A percentile compares a stretch with the other conserved stretches of the same genome.
Evolutionary conservation across 1,140 invertebrate genomes (phyloP).

Genomic region (Saccostrea glomerata): DNA sequence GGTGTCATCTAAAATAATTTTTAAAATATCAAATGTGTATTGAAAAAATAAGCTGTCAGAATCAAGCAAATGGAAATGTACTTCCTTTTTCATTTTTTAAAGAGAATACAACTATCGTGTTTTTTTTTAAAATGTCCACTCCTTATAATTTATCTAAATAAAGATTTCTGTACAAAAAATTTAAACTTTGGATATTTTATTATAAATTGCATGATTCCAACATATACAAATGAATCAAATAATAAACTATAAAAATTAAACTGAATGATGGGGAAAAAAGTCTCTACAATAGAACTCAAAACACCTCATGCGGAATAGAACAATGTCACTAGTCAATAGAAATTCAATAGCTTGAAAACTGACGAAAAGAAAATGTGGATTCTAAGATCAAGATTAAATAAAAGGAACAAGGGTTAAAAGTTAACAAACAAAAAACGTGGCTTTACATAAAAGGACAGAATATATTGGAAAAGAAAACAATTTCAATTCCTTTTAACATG

Average conservation of each 20-base stretch:
- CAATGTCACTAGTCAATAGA: not conserved
- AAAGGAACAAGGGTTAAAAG: not conserved
- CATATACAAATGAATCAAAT: not conserved
- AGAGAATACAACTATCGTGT: too few relatives aligned
- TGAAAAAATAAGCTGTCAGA: not conserved
- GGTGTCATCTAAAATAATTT: slow-evolving; percentile 16
- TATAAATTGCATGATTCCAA: not conserved
- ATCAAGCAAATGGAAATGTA: not conserved
- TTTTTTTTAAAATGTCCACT: too few relatives aligned
- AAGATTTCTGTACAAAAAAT: too few relatives aligned
- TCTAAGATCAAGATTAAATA: not conserved
- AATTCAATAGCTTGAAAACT: not conserved
- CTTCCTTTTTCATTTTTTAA: too few relatives aligned
- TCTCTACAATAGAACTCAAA: not conserved
- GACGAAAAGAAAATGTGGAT: not conserved
- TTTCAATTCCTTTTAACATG: not conserved
- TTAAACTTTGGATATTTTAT: too few relatives aligned
- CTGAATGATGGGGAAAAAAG: not conserved
- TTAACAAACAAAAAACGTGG: not conserved
- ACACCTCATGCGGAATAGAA: not conserved
- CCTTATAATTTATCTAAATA: too few relatives aligned
- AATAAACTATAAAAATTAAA: not conserved
- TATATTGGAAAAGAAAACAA: not conserved
- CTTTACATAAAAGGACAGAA: not conserved
- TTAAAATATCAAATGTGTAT: not conserved